These are phyloP conservation scores for Ageneiosus marmoratus DNA, from an alignment of 2,113 vertebrate genomes.

Conservation along the genomic window DNA sequence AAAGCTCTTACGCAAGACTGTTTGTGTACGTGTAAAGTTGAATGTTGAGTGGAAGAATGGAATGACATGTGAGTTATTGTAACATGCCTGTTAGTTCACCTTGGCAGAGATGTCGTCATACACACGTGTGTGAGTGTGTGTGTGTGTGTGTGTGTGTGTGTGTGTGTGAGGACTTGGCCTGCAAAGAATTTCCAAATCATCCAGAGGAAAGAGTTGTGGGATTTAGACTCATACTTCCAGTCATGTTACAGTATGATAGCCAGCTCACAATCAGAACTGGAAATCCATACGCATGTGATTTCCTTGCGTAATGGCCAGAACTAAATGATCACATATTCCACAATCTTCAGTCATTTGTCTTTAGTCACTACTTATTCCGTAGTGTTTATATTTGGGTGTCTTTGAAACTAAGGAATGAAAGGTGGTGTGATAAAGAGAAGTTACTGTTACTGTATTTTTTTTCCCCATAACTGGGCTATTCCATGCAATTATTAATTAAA, in stretches of 20 bases:
- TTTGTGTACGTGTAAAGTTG: background rate
- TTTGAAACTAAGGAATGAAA: background rate
- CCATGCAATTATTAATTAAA: no score
- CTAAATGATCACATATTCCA: background rate
- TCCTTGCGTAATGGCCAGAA: background rate
- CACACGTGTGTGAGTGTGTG: background rate
- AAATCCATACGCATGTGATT: background rate
- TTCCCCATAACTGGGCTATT: no score
- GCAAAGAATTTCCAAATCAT: conserved; percentile 10
- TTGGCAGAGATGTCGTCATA: background rate
- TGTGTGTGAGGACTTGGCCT: background rate
- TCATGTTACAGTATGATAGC: conserved; percentile 24
- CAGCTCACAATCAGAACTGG: conserved; percentile 18
- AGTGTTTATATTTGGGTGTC: background rate
- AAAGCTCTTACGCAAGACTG: background rate
- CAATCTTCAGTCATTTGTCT: background rate
- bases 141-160: conserved; percentile 21
- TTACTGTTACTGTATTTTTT: no score
- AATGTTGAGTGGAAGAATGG: background rate
- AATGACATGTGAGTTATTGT: background rate
- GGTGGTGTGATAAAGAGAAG: no score
- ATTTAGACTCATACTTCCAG: conserved; percentile 25
- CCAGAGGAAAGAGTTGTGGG: conserved; percentile 2
- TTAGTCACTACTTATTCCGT: background rate
- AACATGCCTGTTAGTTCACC: background rate